These are phyloP conservation scores for Cyclophora albipunctata DNA, from an alignment of 2,888 invertebrate genomes.

Conservation along the genomic window DNA sequence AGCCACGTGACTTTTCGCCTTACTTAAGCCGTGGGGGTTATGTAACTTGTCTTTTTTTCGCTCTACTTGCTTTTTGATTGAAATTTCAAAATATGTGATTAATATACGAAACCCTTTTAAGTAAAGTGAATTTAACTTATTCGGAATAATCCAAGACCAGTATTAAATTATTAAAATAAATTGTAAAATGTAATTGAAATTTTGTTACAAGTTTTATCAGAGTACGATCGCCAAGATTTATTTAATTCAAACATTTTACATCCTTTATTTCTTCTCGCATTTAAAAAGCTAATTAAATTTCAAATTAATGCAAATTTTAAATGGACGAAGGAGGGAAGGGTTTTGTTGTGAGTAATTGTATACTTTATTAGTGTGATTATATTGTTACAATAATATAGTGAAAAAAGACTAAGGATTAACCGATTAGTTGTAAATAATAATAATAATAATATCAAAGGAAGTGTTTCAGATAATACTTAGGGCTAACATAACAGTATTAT, in stretches of 20 bases:
- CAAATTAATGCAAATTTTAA: neutral
- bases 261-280: no score
- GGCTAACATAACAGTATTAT: slow-evolving; percentile 24
- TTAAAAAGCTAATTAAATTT: no score
- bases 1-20: slow-evolving; percentile 29
- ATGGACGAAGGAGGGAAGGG: slow-evolving; percentile 8
- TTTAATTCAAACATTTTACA: no score
- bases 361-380: slow-evolving; percentile 51
- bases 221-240: no score
- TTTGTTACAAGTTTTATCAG: no score
- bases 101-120: slow-evolving; percentile 22
- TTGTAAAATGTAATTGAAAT: no score
- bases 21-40: slow-evolving; percentile 31
- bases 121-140: slow-evolving; percentile 7
- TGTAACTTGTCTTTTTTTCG: slow-evolving; percentile 30
- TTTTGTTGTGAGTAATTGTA: slow-evolving; percentile 40
- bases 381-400: slow-evolving; percentile 68
- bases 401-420: slow-evolving; percentile 51
- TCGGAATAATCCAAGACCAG: no score
- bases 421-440: slow-evolving; percentile 51
- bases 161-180: no score
- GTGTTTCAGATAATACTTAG: slow-evolving; percentile 43
- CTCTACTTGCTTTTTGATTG: slow-evolving; percentile 31
- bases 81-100: slow-evolving; percentile 23
- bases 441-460: slow-evolving; percentile 40